Conservation (phyloP, 1,140 invertebrate genomes). For the Drosophila trapezifrons region DNA sequence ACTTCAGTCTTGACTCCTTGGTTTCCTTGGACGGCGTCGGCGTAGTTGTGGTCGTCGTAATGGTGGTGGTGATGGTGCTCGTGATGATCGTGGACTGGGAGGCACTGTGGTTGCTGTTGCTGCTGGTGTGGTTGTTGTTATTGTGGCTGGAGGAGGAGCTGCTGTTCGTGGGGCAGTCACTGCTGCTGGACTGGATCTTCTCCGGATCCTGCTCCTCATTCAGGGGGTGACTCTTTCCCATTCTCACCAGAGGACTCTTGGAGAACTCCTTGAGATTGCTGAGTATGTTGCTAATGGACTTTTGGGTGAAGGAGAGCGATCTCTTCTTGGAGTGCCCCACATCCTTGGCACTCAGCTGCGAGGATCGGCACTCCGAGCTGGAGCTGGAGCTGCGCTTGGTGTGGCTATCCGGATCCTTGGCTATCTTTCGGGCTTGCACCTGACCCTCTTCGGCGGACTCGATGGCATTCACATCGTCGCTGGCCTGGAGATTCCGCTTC, state of each 20-base stretch:
- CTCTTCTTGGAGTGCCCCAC: slow-evolving; percentile 63
- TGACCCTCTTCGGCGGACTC: slow-evolving; percentile 55
- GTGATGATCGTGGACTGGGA: slow-evolving; percentile 59
- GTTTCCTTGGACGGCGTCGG: slow-evolving; percentile 79
- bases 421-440: slow-evolving; percentile 23
- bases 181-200: slow-evolving; percentile 31
- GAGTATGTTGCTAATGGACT: slow-evolving; percentile 75
- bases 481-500: slow-evolving; percentile 57
- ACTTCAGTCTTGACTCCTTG: slow-evolving; percentile 73
- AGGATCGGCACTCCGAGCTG: slow-evolving; percentile 69
- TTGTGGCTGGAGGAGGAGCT: slow-evolving; percentile 44
- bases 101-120: slow-evolving; percentile 45
- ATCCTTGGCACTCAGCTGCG: slow-evolving; percentile 51
- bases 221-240: slow-evolving; percentile 39
- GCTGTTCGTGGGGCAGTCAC: slow-evolving; percentile 34
- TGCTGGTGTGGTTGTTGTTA: slow-evolving; percentile 40
- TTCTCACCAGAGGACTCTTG: slow-evolving; percentile 66
- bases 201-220: slow-evolving; percentile 43
- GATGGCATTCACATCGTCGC: slow-evolving; percentile 68
- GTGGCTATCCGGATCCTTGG: slow-evolving; percentile 46
- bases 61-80: slow-evolving; percentile 58
- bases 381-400: slow-evolving; percentile 72
- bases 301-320: slow-evolving; percentile 78
- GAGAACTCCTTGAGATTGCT: slow-evolving; percentile 82
- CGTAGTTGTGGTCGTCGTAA: slow-evolving; percentile 50